phyloP scores from a whole-genome alignment of 2,888 invertebrate genomes.

The Athripsodes cinereus region DNA sequence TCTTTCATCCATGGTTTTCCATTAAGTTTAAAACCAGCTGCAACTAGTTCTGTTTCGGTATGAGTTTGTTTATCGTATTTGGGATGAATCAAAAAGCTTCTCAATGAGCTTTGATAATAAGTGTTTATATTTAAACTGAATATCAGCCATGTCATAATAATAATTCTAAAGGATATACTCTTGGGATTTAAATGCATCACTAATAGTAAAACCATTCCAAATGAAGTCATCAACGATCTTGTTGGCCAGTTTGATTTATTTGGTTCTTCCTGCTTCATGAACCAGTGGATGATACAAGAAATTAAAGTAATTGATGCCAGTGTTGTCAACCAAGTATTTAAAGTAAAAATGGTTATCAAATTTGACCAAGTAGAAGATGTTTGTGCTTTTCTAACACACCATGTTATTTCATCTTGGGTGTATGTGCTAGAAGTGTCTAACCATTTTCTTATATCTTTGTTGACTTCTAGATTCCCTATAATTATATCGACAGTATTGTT shows the following conservation, averaged over 20 bases:
- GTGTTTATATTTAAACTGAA: constrained; percentile 48
- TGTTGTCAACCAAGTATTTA: constrained; percentile 44
- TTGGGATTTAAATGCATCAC: constrained; percentile 41
- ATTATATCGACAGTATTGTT: constrained; percentile 40
- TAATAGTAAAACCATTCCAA: constrained; percentile 47
- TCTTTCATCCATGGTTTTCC: constrained; percentile 32
- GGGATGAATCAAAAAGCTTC: constrained; percentile 49
- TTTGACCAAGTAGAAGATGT: constrained; percentile 46
- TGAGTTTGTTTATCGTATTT: constrained; percentile 49
- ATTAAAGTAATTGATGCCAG: constrained; percentile 38
- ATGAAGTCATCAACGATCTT: constrained; percentile 43
- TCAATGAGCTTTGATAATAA: constrained; percentile 47
- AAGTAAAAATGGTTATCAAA: constrained; percentile 45
- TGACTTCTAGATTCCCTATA: constrained; percentile 47
- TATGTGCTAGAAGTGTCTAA: constrained; percentile 46
- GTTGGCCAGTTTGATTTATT: constrained; percentile 43
- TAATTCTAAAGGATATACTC: constrained; percentile 40
- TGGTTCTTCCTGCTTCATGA: constrained; percentile 38
- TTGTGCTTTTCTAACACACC: constrained; percentile 43
- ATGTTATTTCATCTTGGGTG: constrained; percentile 48
- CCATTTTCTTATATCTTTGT: constrained; percentile 41
- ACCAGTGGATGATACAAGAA: constrained; percentile 40
- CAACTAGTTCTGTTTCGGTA: constrained; percentile 42
- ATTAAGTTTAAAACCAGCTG: constrained; percentile 42
- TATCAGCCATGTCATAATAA: constrained; percentile 45